Conservation (phyloP, 1,140 invertebrate genomes). For the Conopomorpha cramerella region DNA sequence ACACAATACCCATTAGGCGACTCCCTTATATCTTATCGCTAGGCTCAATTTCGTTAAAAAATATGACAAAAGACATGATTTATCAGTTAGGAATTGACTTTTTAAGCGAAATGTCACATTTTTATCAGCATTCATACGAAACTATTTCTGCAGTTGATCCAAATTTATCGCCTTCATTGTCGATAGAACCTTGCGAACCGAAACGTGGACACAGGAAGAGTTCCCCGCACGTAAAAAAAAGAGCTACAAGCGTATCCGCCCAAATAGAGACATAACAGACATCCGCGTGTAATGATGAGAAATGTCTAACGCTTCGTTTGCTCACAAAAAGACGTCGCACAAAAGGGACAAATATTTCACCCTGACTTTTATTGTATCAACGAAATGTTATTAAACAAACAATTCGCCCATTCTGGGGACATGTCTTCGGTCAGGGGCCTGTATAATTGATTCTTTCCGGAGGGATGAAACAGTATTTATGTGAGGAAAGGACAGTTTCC, state of each 20-base stretch:
- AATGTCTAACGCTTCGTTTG: conserved; percentile 22
- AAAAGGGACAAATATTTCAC: conserved; percentile 43
- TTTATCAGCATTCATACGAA: neutral
- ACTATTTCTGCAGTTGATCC: conserved; percentile 8
- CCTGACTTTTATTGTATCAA: conserved; percentile 33
- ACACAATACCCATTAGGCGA: too few species aligned
- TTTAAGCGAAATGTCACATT: neutral
- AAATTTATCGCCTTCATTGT: conserved; percentile 29
- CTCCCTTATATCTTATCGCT: too few species aligned
- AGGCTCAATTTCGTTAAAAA: neutral
- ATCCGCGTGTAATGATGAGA: conserved; percentile 16
- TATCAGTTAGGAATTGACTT: neutral
- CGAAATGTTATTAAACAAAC: conserved; percentile 59
- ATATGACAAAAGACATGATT: neutral
- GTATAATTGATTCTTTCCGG: conserved; percentile 60
- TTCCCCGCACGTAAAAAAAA: conserved; percentile 25
- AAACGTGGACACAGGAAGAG: conserved; percentile 28
- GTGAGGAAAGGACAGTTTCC: conserved; percentile 16
- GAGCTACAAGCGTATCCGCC: conserved; percentile 34
- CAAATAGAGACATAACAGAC: conserved; percentile 22
- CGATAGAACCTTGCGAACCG: too few species aligned
- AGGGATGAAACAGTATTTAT: too few species aligned
- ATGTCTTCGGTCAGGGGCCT: conserved; percentile 33
- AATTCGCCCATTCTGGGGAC: conserved; percentile 49
- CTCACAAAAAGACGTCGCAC: conserved; percentile 23